Evolutionary conservation across 2,797 vertebrate species (phyloP), one percentile per base, ranked within the genome.

Genomic region (Spheniscus humboldti): DNA sequence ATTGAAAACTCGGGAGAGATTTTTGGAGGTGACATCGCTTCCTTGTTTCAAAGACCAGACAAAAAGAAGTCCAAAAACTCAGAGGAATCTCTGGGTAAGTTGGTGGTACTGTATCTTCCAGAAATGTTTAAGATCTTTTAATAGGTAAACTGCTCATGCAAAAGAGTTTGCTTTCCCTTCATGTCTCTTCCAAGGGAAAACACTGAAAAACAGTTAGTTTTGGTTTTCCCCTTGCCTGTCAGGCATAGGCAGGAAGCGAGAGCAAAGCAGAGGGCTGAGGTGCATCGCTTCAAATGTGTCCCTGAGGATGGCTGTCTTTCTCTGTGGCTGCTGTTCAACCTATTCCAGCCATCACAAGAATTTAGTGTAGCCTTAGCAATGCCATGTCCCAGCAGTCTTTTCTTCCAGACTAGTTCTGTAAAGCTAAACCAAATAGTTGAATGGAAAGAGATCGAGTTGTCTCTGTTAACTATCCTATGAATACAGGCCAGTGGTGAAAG

Each of bases 1-100:
- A 98, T 98, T 93, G 98, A 98, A 96, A 98, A 98, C 94, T 96
- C 98, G 2, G 89, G 96, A 33, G 94, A 97, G 68, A 98, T 98
- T 83, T 98, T 98, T 96, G 98, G 98, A 53, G 96, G 97, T 68
- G 98, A 98, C 81, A 94, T 98, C 63, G 94, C 96, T 74, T 96
- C 95, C 10, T 94, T 98, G 71, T 98, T 98, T 69, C 96, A 93
- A 82, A 97, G 83, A 87, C 52, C 93, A 57, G 92, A 92, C 39
- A 92, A 92, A 67, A 96, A 94, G 69, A 94, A 96, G 31, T 86
- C 92, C 22, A 83, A 82, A 91, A 96, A 19, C 55, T 84, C 91
- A 45, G 96, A 97, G n/a, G 97, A 98, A 72, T 93, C 94, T 28
- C 88, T 96, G 48, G 97, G 98, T 98, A 95, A 94, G 96, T 62